Conservation (phyloP, 2,888 invertebrate species). For the Hetaerina titia region DNA sequence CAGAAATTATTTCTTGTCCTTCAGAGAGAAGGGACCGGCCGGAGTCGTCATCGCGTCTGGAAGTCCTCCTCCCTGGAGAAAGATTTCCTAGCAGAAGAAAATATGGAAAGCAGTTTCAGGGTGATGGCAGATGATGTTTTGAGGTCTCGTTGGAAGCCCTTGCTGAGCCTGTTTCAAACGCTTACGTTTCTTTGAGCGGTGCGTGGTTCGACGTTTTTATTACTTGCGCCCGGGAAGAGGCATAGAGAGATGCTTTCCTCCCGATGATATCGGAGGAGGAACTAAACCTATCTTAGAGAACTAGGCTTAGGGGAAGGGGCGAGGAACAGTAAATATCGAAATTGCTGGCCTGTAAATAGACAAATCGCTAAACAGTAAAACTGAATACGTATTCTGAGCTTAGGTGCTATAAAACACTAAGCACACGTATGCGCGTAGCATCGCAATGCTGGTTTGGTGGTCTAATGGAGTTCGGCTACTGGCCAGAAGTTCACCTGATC, state of each 20-base stretch:
- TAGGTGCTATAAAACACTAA: too few relatives aligned
- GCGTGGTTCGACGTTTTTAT: not conserved
- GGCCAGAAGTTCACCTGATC: too few relatives aligned
- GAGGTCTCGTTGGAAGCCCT: not conserved
- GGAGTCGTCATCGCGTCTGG: not conserved
- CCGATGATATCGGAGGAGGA: not conserved
- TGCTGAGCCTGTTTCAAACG: not conserved
- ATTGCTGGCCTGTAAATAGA: not conserved
- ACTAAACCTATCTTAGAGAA: not conserved
- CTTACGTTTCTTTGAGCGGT: not conserved
- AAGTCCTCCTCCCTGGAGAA: not conserved
- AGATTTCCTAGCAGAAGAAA: not conserved
- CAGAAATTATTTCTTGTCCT: conserved; percentile 35
- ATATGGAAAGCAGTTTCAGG: not conserved
- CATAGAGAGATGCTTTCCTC: not conserved
- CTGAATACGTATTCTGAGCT: too few relatives aligned
- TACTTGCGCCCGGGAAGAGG: not conserved
- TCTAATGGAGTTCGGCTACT: too few relatives aligned
- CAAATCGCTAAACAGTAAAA: not conserved
- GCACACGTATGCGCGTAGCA: too few relatives aligned
- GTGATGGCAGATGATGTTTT: not conserved
- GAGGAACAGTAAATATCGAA: not conserved
- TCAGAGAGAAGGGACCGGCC: not conserved
- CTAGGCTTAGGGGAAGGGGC: not conserved
- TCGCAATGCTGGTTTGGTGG: too few relatives aligned